These are phyloP conservation scores for Vannuccia rotundouncinata DNA, from an alignment of 2,888 invertebrate genomes.

Conservation along the genomic window DNA sequence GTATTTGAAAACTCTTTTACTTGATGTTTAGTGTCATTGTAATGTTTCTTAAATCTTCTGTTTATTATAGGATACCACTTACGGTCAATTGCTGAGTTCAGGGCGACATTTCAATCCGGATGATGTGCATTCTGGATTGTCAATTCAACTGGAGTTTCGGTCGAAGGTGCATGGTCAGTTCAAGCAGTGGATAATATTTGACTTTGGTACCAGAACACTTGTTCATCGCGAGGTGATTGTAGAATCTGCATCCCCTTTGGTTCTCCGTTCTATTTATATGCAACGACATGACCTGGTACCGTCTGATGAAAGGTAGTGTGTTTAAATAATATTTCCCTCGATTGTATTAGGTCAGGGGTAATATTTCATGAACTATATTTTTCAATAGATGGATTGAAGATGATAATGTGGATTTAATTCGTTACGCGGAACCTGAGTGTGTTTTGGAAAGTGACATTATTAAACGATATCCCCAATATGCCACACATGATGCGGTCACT, in stretches of 20 bases:
- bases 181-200: not conserved
- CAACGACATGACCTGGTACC: not conserved
- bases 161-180: not conserved
- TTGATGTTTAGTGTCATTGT: no score
- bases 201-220: not conserved
- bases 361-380: no score
- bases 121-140: not conserved
- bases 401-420: not conserved
- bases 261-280: not conserved
- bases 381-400: no score
- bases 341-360: no score
- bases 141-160: not conserved
- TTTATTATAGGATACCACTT: not conserved
- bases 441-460: not conserved
- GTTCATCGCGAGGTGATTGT: not conserved
- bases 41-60: no score
- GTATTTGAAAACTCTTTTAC: no score
- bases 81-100: not conserved
- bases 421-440: not conserved
- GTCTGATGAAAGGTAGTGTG: no score
- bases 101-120: not conserved
- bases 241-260: not conserved
- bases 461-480: not conserved
- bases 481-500: not conserved
- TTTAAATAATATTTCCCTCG: no score